Percentiles rank a stretch among this genome's conserved stretches.
These are phyloP conservation scores for Orthonyx spaldingii DNA, from an alignment of 2,113 vertebrate genomes.

Conservation along the genomic window DNA sequence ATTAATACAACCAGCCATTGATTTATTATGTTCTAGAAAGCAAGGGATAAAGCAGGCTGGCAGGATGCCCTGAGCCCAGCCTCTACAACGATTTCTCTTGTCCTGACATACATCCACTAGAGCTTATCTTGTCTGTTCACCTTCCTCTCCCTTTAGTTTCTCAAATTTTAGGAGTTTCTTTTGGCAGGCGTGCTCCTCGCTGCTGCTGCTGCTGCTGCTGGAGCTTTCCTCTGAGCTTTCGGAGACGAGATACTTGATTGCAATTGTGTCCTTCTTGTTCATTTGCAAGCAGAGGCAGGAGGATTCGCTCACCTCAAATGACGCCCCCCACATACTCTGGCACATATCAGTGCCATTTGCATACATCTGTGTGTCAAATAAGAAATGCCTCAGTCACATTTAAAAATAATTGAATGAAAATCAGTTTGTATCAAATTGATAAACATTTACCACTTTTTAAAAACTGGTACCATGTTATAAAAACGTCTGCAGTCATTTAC, in stretches of 20 bases:
- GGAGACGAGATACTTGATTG: slow-evolving; percentile 12
- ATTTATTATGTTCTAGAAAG: slow-evolving; percentile 28
- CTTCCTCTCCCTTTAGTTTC: neutral
- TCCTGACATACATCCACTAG: neutral
- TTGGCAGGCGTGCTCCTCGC: slow-evolving; percentile 24
- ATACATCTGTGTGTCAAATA: slow-evolving; percentile 57
- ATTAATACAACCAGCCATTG: slow-evolving; percentile 1
- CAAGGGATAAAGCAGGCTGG: neutral
- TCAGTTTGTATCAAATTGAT: neutral
- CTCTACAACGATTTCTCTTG: neutral
- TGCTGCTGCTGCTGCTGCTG: slow-evolving; percentile 35
- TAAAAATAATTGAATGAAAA: neutral
- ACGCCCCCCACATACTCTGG: slow-evolving; percentile 67
- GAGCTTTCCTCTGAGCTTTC: slow-evolving; percentile 53
- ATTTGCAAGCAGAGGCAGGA: slow-evolving; percentile 71
- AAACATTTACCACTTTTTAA: neutral
- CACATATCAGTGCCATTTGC: slow-evolving; percentile 67
- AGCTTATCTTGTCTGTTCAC: neutral
- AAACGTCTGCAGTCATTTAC: neutral
- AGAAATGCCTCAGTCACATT: neutral
- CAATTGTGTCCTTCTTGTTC: slow-evolving; percentile 50
- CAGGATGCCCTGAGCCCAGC: neutral
- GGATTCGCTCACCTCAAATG: slow-evolving; percentile 59
- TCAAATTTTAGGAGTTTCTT: slow-evolving; percentile 3
- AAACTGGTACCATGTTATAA: neutral